Base-by-base conservation (phyloP, 2,888 invertebrate genomes). In the Baccha elongata region DNA sequence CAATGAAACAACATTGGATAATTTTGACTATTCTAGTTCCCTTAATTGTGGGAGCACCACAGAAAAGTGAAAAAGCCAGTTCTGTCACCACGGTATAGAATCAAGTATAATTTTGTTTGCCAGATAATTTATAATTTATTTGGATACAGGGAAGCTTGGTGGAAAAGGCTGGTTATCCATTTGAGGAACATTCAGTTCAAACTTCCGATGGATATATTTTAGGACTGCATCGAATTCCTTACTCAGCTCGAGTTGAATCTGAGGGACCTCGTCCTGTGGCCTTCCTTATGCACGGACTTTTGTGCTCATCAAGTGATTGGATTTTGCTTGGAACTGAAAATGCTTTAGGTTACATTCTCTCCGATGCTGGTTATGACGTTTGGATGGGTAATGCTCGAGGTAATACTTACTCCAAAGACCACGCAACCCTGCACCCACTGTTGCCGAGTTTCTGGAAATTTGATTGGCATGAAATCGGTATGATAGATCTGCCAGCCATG, bases 401-500 rank as follows among this genome's bases (percentile, higher is more conserved):
- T 11, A 96, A 94, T 87, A 92, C 91, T 2, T 94, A 93, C 86
- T 91, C 92, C 7, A 90, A 89, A 75, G 88, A 90, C 5, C 93
- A 94, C 86, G 87, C 87, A 15, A 88, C 86, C 8, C 88, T 91
- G 64, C 87, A 88, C 19, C 88, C 91, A 0, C 86, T 69, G 46
- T 85, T 85, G 85, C 86, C 87, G 46, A 17, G 85, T 0, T 89
- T 88, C 84, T 89, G 89, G 89, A 87, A 89, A 65, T 89, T 89
- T 60, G 97, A 97, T 86, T 98, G 96, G 93, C 96, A 98, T 87
- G 97, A 99, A 90, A 96, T 98, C 91, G 97, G 95, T 0, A 89
- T 94, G 32, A 93, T 95, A 87, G 99, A 99, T 90, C 88, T 98
- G 65, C 97, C 98, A 10, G 96, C 97, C 0, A 94, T 93, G 86